Evolutionary conservation across 2,888 invertebrate species (phyloP).

Genomic region (Vesta saturnalis): DNA sequence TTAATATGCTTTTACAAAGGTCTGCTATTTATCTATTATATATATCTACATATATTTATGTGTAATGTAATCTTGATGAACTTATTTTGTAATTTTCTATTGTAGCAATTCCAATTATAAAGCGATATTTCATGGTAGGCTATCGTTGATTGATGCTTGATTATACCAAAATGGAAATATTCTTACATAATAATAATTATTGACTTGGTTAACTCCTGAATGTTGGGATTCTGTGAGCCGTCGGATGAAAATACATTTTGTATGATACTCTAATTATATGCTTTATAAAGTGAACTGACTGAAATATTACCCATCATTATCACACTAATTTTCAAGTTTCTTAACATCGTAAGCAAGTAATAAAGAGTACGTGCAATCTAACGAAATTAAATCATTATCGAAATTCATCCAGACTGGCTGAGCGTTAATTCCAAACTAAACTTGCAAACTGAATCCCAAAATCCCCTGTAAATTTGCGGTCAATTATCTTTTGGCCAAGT

Average conservation of each 20-base stretch:
- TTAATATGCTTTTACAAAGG: conserved; percentile 3
- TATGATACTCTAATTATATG: neutral
- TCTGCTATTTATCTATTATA: neutral
- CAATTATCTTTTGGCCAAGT: conserved; percentile 62
- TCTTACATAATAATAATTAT: neutral
- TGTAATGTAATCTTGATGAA: conserved; percentile 1
- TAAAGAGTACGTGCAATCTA: neutral
- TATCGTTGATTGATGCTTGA: neutral
- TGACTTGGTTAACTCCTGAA: neutral
- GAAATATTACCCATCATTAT: neutral
- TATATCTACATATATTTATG: conserved; percentile 2
- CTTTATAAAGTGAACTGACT: neutral
- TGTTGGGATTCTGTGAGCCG: neutral
- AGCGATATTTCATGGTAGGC: neutral
- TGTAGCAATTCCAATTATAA: conserved; percentile 1
- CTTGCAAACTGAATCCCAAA: conserved; percentile 57
- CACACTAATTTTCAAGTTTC: neutral
- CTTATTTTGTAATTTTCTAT: neutral
- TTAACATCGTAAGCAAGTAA: conserved; percentile 8
- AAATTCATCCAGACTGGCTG: conserved; percentile 32
- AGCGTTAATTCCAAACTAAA: conserved; percentile 54
- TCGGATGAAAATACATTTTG: neutral
- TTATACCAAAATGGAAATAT: too few relatives aligned
- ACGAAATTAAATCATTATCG: conserved; percentile 36
- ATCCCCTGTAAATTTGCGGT: conserved; percentile 62